Evolutionary conservation across 2,113 vertebrate genomes (phyloP).

Genomic region (Natator depressus): DNA sequence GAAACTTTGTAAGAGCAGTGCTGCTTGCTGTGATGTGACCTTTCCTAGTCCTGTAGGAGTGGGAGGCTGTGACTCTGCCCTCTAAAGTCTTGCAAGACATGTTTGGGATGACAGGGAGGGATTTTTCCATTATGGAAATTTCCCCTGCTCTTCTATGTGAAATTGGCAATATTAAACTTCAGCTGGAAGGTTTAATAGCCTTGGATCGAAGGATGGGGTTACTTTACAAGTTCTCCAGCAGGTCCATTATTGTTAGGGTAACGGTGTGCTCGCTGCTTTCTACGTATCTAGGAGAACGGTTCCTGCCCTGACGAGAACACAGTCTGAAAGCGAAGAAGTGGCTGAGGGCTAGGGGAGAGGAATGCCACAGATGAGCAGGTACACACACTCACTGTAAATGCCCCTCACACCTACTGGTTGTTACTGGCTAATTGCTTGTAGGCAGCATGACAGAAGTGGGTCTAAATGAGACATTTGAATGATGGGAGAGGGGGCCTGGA

Average conservation of each 20-base stretch:
- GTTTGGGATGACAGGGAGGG: conserved; percentile 60
- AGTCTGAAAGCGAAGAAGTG: accelerated
- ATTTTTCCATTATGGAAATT: conserved; percentile 55
- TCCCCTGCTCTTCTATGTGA: conserved; percentile 43
- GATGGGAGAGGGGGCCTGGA: no score
- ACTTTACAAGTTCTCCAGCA: not conserved
- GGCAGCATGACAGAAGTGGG: no score
- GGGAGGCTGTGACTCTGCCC: conserved; percentile 41
- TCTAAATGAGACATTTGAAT: no score
- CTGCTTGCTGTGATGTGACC: conserved; percentile 15
- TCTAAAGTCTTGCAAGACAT: conserved; percentile 68
- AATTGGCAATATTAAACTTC: not conserved
- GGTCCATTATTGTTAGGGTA: not conserved
- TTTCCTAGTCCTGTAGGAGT: conserved; percentile 64
- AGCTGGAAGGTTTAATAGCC: not conserved
- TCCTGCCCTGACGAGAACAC: not conserved
- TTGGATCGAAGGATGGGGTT: conserved; percentile 28
- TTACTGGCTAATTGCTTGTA: no score
- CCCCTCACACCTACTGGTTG: no score
- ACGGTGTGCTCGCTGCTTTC: not conserved
- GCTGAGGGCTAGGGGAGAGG: accelerated
- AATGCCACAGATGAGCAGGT: not conserved
- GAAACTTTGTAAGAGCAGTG: not conserved
- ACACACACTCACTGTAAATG: no score
- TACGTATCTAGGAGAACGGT: accelerated